Evolutionary conservation across 2,113 vertebrate genomes (phyloP), one percentile per base, ranked within the genome.

Genomic region (Crotalus tigris): DNA sequence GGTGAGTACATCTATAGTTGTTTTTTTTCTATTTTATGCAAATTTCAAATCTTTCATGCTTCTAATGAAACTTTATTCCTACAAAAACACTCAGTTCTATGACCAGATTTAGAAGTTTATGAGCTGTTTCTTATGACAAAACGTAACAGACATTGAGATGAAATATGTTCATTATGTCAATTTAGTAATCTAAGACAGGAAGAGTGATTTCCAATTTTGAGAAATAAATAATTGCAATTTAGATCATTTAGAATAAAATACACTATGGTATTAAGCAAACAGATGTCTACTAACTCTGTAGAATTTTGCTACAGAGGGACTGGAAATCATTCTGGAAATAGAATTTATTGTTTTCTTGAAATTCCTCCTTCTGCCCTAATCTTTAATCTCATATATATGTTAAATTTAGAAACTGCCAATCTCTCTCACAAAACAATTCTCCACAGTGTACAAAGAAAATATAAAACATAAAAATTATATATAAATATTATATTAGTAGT

Each of bases 151-250:
- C 88, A 69, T 57, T 92, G 88, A 51, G 90, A 0, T 0, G 93
- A 92, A 92, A 61, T 61, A 51, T 0, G 0, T 95, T 95, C 46
- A 33, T 23, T 87, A 64, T 29, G 59, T 61, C 0, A n/a, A 89
- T 86, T 17, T 29, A 85, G 92, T 19, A 23, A 75, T 49, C 55
- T 89, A 85, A 19, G 2, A 89, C 61, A 85, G 51, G 46, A 75
- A 93, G 21, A 94, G 94, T 61, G 91, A 90, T 94, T 96, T 97
- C 95, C 91, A 94, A 85, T 91, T 91, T 0, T 0, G 89, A 91
- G 0, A 1, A 91, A 81, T 81, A 44, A 81, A 33, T 49, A 69
- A 5, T 39, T 69, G 7, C 19, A 5, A 53, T 5, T 89, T 69
- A 8, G 49, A 19, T 89, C 24, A 24, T 8, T 90, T 90, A 54